A percentile compares a stretch with the other conserved stretches of the same genome.
Conservation (phyloP, 1,140 invertebrate species). For the Spodoptera litura region DNA sequence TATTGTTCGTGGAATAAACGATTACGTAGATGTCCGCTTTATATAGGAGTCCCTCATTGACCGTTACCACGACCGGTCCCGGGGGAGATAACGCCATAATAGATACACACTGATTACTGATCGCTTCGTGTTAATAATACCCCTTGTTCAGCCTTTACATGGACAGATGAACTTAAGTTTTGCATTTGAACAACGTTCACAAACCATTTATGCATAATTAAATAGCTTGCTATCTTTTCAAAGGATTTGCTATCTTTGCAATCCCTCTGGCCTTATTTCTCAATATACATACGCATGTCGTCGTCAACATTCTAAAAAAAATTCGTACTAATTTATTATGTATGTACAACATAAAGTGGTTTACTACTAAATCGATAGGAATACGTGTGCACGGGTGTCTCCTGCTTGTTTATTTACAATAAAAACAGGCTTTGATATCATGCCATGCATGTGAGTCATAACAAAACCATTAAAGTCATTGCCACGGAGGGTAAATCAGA, state of each 20-base stretch:
- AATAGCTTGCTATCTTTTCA: too few species aligned
- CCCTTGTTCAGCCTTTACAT: neutral
- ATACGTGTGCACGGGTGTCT: neutral
- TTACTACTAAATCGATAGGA: slow-evolving; percentile 5
- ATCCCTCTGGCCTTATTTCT: too few species aligned
- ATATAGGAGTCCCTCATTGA: neutral
- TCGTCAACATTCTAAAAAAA: neutral
- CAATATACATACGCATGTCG: too few species aligned
- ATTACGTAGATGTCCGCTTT: slow-evolving; percentile 23
- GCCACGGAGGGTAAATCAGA: neutral
- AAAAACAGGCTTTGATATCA: neutral
- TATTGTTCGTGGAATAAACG: slow-evolving; percentile 2
- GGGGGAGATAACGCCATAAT: slow-evolving; percentile 29
- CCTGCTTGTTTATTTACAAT: neutral
- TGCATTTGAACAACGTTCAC: neutral
- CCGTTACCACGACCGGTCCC: slow-evolving; percentile 10
- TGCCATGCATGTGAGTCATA: slow-evolving; percentile 7
- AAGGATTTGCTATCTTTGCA: too few species aligned
- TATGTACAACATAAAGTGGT: neutral
- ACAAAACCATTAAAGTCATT: neutral
- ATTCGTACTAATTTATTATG: slow-evolving; percentile 3
- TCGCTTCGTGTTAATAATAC: slow-evolving; percentile 6
- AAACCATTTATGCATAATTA: too few species aligned
- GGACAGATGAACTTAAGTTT: neutral
- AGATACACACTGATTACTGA: slow-evolving; percentile 3